Evolutionary conservation across 2,888 invertebrate species (phyloP).

Genomic region (Mesorhabditis belari): DNA sequence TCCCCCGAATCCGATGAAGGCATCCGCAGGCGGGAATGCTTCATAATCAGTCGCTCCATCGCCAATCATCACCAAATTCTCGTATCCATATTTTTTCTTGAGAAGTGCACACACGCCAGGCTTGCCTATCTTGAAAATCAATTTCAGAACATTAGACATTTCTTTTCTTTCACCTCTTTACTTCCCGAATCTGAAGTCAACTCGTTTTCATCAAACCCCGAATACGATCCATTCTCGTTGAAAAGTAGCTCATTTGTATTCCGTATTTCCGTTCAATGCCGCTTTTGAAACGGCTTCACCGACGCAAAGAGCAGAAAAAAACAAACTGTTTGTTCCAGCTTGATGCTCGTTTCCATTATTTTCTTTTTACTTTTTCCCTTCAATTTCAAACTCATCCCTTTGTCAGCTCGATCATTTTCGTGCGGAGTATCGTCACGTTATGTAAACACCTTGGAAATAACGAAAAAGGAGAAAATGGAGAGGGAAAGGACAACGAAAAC

Average conservation of each 20-base stretch:
- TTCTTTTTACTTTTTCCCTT: no score
- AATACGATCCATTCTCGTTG: conserved; percentile 69
- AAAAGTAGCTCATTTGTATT: conserved; percentile 84
- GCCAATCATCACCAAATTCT: conserved; percentile 75
- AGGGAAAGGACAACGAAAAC: no score
- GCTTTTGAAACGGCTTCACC: conserved; percentile 72
- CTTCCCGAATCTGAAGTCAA: conserved; percentile 78
- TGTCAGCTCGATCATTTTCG: no score
- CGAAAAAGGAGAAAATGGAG: no score
- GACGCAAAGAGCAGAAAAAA: no score
- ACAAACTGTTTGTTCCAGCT: no score
- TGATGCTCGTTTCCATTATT: no score
- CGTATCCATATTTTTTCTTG: conserved; percentile 60
- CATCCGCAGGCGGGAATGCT: conserved; percentile 76
- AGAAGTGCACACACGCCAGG: conserved; percentile 73
- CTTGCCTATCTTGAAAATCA: conserved; percentile 68
- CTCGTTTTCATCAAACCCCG: conserved; percentile 83
- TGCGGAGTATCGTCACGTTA: no score
- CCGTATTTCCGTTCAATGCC: conserved; percentile 48
- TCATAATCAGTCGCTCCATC: conserved; percentile 96
- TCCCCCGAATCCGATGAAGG: conserved; percentile 68
- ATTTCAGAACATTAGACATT: no score
- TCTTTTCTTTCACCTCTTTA: no score
- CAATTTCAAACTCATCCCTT: no score
- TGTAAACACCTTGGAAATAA: no score